A percentile compares a stretch with the other conserved stretches of the same genome.
Evolutionary conservation across 1,140 invertebrate genomes (phyloP).

Genomic region (Pristionchus pacificus): DNA sequence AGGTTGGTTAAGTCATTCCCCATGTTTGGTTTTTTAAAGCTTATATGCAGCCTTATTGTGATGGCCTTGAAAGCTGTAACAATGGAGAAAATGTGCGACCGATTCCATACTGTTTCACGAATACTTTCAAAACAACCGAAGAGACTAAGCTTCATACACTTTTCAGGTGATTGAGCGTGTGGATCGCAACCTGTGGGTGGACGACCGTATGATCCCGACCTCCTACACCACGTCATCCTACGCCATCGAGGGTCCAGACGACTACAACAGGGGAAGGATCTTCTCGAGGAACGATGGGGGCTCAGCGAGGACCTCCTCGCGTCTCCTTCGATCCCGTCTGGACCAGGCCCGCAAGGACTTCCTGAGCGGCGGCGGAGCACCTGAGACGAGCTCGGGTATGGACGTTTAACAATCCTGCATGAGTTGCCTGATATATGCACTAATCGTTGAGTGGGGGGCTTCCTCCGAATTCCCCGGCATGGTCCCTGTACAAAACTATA

Average conservation of each 20-base stretch:
- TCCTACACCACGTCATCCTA: background rate
- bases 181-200: constrained; percentile 55
- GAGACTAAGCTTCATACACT: too few species aligned
- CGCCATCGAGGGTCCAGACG: background rate
- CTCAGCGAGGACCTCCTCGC: background rate
- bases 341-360: background rate
- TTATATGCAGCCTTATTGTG: too few species aligned
- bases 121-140: too few species aligned
- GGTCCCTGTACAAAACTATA: too few species aligned
- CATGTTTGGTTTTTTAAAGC: too few species aligned
- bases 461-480: too few species aligned
- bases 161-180: constrained; percentile 54
- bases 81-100: too few species aligned
- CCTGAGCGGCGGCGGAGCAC: background rate
- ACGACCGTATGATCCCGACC: constrained; percentile 30
- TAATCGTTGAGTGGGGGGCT: too few species aligned
- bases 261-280: background rate
- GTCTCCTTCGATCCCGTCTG: background rate
- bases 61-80: too few species aligned
- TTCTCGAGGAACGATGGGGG: background rate
- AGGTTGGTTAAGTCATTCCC: constrained; percentile 24
- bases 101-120: too few species aligned
- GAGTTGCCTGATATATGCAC: too few species aligned
- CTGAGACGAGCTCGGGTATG: background rate
- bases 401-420: too few species aligned